Conservation (phyloP, 1,140 invertebrate species). For the Bombus superbus region DNA sequence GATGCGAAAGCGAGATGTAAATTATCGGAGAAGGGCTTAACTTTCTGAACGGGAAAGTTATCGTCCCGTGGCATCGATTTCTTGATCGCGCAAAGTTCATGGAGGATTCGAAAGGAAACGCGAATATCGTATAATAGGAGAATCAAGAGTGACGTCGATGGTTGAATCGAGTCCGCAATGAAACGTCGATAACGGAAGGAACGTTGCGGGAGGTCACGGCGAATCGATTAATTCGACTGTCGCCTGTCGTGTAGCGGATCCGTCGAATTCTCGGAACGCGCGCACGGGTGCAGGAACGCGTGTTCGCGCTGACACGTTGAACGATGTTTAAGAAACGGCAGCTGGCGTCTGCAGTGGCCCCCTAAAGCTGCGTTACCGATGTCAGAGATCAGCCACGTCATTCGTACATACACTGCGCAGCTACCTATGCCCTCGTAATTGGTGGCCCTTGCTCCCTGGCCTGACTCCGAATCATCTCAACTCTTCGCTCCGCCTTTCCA, state of each 20-base stretch:
- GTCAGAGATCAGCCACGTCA: conserved; percentile 65
- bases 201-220: neutral
- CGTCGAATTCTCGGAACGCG: conserved; percentile 3
- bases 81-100: neutral
- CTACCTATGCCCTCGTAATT: conserved; percentile 32
- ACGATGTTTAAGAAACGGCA: conserved; percentile 74
- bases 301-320: conserved; percentile 67
- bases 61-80: neutral
- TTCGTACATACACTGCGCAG: conserved; percentile 39
- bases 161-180: too few relatives aligned
- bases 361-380: conserved; percentile 63
- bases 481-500: neutral
- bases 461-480: neutral
- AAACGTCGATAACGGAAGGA: neutral
- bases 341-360: conserved; percentile 63
- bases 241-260: neutral
- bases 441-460: neutral
- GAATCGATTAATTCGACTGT: conserved; percentile 1
- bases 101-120: neutral
- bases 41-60: neutral
- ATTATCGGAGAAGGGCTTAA: neutral
- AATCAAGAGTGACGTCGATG: too few relatives aligned
- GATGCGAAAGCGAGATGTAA: neutral
- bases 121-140: neutral
- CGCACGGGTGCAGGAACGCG: conserved; percentile 15